A percentile compares a stretch with the other conserved stretches of the same genome.
These are phyloP conservation scores for Leptobrachium ailaonicum DNA, from an alignment of 2,113 vertebrate genomes.

Conservation along the genomic window DNA sequence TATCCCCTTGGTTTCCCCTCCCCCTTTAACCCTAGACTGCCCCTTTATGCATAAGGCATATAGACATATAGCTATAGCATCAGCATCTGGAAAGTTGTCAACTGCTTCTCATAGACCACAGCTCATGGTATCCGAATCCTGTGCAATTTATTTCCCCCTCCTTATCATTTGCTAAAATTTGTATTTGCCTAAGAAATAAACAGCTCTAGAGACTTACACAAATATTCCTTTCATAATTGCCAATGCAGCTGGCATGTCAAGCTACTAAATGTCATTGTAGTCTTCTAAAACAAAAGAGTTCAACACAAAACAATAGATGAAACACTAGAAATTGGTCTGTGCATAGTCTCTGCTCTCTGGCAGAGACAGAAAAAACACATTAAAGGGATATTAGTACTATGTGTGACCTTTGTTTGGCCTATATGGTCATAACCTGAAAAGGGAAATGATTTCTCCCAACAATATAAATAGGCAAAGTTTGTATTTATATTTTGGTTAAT, in stretches of 20 bases:
- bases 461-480: no score
- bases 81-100: not conserved
- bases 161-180: not conserved
- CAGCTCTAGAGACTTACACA: conserved; percentile 13
- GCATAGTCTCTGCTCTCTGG: conserved; percentile 9
- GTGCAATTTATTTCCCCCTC: not conserved
- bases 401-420: no score
- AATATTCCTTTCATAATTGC: conserved; percentile 30
- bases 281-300: conserved; percentile 42
- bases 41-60: no score
- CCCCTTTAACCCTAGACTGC: no score
- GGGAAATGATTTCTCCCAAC: no score
- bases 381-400: no score
- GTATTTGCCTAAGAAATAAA: conserved; percentile 15
- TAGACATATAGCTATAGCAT: no score
- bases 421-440: no score
- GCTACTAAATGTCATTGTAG: conserved; percentile 45
- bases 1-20: no score
- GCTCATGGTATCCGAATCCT: not conserved
- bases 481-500: no score
- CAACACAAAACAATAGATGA: conserved; percentile 36
- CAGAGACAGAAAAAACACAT: conserved; percentile 1
- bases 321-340: conserved; percentile 35
- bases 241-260: conserved; percentile 46
- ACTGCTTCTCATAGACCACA: not conserved